phyloP scores from a whole-genome alignment of 2,888 invertebrate genomes.

The Anorthoa munda region DNA sequence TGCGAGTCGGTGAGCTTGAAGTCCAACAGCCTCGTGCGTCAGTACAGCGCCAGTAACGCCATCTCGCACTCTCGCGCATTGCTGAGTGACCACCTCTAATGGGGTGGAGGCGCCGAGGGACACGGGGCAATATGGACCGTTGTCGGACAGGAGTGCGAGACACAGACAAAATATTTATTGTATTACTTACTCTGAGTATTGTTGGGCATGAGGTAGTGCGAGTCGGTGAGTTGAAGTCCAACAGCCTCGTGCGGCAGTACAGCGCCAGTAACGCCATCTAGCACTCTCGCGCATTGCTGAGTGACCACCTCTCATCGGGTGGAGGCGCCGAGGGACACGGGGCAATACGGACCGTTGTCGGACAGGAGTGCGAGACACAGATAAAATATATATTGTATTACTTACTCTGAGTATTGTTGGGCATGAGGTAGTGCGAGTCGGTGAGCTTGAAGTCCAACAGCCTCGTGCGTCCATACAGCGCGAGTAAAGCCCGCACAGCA shows the following conservation, averaged over 20 bases:
- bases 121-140: constrained; percentile 93
- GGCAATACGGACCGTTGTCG: constrained; percentile 93
- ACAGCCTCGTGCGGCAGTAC: constrained; percentile 96
- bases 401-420: constrained; percentile 80
- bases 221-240: constrained; percentile 95
- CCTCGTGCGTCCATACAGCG: constrained; percentile 96
- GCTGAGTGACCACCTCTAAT: constrained; percentile 92
- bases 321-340: constrained; percentile 92
- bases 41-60: constrained; percentile 96
- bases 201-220: constrained; percentile 90
- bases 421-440: constrained; percentile 90
- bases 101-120: constrained; percentile 91
- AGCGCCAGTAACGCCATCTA: constrained; percentile 95
- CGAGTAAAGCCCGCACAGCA: constrained; percentile 95
- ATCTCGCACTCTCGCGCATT: constrained; percentile 94
- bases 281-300: constrained; percentile 93
- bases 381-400: too few species aligned
- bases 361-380: constrained; percentile 63
- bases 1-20: constrained; percentile 93
- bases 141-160: constrained; percentile 83
- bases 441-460: constrained; percentile 95
- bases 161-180: too few species aligned
- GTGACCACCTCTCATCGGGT: constrained; percentile 92
- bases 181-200: too few species aligned
- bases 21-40: constrained; percentile 95